phyloP scores from a whole-genome alignment of 92 coral and sea anemone genomes.

The Blastomussa wellsi region DNA sequence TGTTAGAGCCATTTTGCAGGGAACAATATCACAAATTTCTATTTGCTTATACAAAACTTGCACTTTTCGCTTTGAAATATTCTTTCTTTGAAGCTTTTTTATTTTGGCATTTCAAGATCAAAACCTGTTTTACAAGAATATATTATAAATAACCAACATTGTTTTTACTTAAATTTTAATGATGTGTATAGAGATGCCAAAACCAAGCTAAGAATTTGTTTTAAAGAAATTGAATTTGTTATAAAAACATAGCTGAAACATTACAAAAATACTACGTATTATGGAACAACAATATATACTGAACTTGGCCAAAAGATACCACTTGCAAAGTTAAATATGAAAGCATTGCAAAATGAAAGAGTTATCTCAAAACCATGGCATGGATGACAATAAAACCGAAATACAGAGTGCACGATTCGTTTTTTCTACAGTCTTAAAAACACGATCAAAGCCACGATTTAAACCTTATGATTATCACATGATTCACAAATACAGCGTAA shows the following conservation, averaged over 20 bases:
- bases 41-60: neutral
- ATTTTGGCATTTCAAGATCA: neutral
- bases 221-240: neutral
- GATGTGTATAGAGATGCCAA: slow-evolving; percentile 5
- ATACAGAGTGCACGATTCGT: neutral
- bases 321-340: no score
- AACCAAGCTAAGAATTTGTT: neutral
- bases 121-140: slow-evolving; percentile 4
- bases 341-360: neutral
- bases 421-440: neutral
- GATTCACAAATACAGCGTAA: neutral
- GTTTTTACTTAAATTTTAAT: slow-evolving; percentile 8
- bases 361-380: neutral
- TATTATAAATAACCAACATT: slow-evolving; percentile 5
- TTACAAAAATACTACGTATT: neutral
- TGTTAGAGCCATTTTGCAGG: neutral
- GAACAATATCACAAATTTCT: neutral
- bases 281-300: neutral
- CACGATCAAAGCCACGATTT: neutral
- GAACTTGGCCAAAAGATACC: neutral
- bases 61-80: neutral
- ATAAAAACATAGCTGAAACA: neutral
- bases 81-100: neutral
- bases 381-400: neutral
- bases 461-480: slow-evolving; percentile 24